Conservation (phyloP, 2,797 vertebrate species). For the Alosa sapidissima region DNA sequence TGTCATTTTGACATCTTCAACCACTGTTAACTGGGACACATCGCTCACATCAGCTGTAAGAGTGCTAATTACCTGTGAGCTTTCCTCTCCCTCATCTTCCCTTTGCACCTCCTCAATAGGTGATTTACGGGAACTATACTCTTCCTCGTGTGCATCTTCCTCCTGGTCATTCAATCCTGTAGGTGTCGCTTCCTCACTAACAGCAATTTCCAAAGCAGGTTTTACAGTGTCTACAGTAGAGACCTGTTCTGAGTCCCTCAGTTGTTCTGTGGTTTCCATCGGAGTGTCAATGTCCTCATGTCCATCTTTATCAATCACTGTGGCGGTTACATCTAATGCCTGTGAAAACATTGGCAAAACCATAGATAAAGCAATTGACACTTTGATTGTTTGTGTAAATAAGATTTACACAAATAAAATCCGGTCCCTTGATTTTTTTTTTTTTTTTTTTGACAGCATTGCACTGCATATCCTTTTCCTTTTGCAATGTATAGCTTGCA, state of each 20-base stretch:
- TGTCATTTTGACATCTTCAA: constrained; percentile 54
- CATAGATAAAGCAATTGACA: too few species aligned
- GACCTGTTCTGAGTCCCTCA: background rate
- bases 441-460: too few species aligned
- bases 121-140: background rate
- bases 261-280: constrained; percentile 12
- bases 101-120: constrained; percentile 28
- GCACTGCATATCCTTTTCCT: too few species aligned
- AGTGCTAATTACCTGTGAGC: background rate
- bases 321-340: constrained; percentile 9
- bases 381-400: too few species aligned
- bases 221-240: constrained; percentile 45
- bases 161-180: constrained; percentile 32
- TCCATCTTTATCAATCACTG: background rate
- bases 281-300: constrained; percentile 37
- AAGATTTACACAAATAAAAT: too few species aligned
- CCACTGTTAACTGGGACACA: constrained; percentile 35
- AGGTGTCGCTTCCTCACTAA: constrained; percentile 1
- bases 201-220: constrained; percentile 19
- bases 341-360: background rate
- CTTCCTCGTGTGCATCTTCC: constrained; percentile 10
- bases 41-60: constrained; percentile 14
- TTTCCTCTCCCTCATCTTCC: constrained; percentile 27
- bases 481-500: too few species aligned
- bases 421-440: too few species aligned